Evolutionary conservation across 2,888 invertebrate species (phyloP).

Genomic region (Cenopis cana): DNA sequence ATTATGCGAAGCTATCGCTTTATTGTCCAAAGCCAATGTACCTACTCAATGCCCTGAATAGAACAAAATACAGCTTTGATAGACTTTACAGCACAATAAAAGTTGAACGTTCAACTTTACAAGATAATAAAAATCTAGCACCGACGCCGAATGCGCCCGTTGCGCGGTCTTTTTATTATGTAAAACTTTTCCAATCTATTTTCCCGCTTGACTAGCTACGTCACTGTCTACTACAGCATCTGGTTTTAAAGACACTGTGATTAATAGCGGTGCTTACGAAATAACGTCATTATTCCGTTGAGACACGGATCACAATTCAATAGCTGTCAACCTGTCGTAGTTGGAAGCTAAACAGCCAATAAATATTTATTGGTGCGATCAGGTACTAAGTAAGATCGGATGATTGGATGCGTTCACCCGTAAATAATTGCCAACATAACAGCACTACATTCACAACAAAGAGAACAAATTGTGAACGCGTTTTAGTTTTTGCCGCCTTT

Average conservation of each 20-base stretch:
- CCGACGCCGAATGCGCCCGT: neutral
- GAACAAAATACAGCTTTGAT: slow-evolving; percentile 9
- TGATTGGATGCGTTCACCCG: slow-evolving; percentile 56
- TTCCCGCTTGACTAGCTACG: neutral
- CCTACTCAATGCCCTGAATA: neutral
- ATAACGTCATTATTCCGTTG: slow-evolving; percentile 3
- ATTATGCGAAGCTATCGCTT: no score
- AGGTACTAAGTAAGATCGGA: slow-evolving; percentile 43
- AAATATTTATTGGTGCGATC: slow-evolving; percentile 49
- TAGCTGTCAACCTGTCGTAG: slow-evolving; percentile 30
- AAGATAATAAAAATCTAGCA: slow-evolving; percentile 27
- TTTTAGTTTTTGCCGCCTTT: slow-evolving; percentile 2
- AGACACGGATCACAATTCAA: slow-evolving; percentile 21
- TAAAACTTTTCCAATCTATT: slow-evolving; percentile 33
- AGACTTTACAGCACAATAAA: slow-evolving; percentile 20
- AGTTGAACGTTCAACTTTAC: slow-evolving; percentile 24
- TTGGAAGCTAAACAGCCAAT: slow-evolving; percentile 44
- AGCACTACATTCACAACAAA: slow-evolving; percentile 39
- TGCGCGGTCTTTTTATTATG: slow-evolving; percentile 9
- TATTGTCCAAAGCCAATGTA: neutral
- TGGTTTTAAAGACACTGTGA: slow-evolving; percentile 18
- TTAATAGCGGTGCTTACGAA: neutral
- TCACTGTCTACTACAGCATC: slow-evolving; percentile 14
- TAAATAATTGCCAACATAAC: slow-evolving; percentile 51
- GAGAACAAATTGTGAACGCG: slow-evolving; percentile 8